Evolutionary conservation across 2,888 invertebrate genomes (phyloP).

Genomic region (Drosophila rellima): DNA sequence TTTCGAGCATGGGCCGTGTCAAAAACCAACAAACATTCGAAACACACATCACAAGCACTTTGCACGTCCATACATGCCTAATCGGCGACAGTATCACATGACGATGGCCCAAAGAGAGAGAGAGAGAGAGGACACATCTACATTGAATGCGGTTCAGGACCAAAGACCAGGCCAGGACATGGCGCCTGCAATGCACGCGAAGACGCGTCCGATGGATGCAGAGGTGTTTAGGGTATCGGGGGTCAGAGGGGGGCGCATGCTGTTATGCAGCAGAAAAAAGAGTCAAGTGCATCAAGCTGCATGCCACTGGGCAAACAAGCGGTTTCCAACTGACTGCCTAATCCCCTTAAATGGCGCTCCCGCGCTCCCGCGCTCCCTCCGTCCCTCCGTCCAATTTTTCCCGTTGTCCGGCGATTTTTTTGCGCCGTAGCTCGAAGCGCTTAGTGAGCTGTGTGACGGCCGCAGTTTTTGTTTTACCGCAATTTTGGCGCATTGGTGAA

Average conservation of each 20-base stretch:
- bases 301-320: constrained; percentile 79
- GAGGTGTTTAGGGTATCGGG: not conserved
- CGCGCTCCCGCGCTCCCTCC: constrained; percentile 5
- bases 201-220: constrained; percentile 1
- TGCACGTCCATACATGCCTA: constrained; percentile 76
- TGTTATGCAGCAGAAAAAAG: constrained; percentile 57
- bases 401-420: constrained; percentile 38
- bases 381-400: not conserved
- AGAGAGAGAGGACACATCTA: constrained; percentile 10
- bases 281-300: constrained; percentile 79
- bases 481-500: constrained; percentile 73
- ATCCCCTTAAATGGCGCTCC: constrained; percentile 77
- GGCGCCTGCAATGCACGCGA: constrained; percentile 34
- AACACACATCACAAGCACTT: constrained; percentile 74
- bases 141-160: constrained; percentile 27
- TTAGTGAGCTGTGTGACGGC: constrained; percentile 69
- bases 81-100: constrained; percentile 78
- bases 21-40: constrained; percentile 74
- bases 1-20: constrained; percentile 56
- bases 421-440: constrained; percentile 42
- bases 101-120: constrained; percentile 30
- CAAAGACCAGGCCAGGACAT: constrained; percentile 9
- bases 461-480: constrained; percentile 74
- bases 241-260: constrained; percentile 4
- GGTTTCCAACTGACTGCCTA: constrained; percentile 82